phyloP scores from a whole-genome alignment of 92 coral and sea anemone species.

The Hydrozoanthus gracilis region DNA sequence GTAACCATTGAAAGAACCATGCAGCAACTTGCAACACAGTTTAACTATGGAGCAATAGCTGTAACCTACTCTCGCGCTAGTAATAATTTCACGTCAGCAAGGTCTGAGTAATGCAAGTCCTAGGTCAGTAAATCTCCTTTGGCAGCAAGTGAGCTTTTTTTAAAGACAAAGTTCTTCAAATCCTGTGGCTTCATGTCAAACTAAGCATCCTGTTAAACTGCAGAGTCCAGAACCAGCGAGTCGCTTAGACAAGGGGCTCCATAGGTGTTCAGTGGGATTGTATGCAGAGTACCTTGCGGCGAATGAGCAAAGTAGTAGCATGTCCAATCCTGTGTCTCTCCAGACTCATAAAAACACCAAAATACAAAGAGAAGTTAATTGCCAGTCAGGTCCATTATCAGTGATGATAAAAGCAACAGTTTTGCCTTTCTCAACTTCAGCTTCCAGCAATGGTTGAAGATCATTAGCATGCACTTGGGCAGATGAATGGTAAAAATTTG shows the following conservation, averaged over 20 bases:
- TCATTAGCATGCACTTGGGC: constrained; percentile 8
- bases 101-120: constrained; percentile 26
- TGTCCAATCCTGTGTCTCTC: constrained; percentile 46
- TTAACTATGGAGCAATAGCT: constrained; percentile 41
- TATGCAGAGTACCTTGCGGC: constrained; percentile 62
- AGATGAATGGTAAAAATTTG: constrained; percentile 26
- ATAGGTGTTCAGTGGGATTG: constrained; percentile 59
- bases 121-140: constrained; percentile 33
- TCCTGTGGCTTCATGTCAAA: constrained; percentile 35
- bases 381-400: constrained; percentile 39
- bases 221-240: constrained; percentile 42
- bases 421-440: constrained; percentile 46
- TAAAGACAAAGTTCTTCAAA: constrained; percentile 19
- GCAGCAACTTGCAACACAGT: constrained; percentile 24
- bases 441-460: constrained; percentile 21
- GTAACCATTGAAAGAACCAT: constrained; percentile 36
- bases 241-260: constrained; percentile 30
- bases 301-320: constrained; percentile 44
- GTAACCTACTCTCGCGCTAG: constrained; percentile 37
- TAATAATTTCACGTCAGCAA: constrained; percentile 4
- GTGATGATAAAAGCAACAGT: constrained; percentile 34
- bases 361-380: constrained; percentile 16
- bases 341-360: constrained; percentile 24
- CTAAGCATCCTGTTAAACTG: constrained; percentile 21
- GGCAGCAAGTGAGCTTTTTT: constrained; percentile 33